These are phyloP conservation scores for Acrocephalus kingi DNA, from an alignment of 2,113 vertebrate species.

Conservation along the genomic window DNA sequence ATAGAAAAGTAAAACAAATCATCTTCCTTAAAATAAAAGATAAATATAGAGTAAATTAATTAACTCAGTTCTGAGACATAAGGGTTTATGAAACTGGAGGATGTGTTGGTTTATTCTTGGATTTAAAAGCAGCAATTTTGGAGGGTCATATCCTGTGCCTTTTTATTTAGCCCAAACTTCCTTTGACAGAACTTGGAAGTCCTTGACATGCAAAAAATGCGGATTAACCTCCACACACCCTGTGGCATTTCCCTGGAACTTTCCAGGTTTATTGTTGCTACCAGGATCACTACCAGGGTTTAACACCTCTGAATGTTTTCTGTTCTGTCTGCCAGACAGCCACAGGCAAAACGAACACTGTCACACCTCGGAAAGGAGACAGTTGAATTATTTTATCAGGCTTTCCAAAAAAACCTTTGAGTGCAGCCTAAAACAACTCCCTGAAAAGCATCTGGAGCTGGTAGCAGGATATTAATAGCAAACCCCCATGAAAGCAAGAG, in stretches of 20 bases:
- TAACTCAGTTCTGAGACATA: background rate
- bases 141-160: conserved; percentile 18
- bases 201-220: background rate
- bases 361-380: background rate
- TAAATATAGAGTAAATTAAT: conserved; percentile 11
- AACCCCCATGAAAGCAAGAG: background rate
- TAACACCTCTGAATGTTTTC: background rate
- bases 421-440: background rate
- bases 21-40: background rate
- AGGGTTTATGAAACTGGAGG: background rate
- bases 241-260: background rate
- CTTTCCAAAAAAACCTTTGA: background rate
- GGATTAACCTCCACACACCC: background rate
- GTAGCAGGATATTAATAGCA: background rate
- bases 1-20: background rate
- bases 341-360: background rate
- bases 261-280: background rate
- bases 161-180: conserved; percentile 21
- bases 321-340: background rate
- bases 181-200: conserved; percentile 3
- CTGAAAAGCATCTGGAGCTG: background rate
- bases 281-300: background rate
- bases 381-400: background rate
- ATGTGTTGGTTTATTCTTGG: conserved; percentile 19
- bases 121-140: background rate